Evolutionary conservation across 1,140 invertebrate species (phyloP).

Genomic region (Cydia splendana): DNA sequence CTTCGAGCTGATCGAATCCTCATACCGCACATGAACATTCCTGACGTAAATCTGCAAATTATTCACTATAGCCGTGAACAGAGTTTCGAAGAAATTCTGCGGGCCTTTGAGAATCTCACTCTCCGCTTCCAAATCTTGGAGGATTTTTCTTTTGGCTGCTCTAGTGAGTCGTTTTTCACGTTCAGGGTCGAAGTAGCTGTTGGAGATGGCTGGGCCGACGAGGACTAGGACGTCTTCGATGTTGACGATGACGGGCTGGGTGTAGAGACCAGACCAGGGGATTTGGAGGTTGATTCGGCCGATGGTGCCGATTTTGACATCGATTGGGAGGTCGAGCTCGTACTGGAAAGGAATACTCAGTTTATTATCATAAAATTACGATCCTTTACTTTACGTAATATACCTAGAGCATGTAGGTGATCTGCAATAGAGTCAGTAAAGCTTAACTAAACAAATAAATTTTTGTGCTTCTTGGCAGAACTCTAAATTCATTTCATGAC

Average conservation of each 20-base stretch:
- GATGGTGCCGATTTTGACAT: conserved; percentile 89
- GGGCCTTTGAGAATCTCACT: conserved; percentile 78
- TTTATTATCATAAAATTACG: too few species aligned
- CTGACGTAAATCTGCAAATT: conserved; percentile 90
- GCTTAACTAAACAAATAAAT: too few species aligned
- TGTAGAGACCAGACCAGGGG: conserved; percentile 88
- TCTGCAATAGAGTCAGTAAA: too few species aligned
- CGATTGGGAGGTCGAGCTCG: conserved; percentile 89
- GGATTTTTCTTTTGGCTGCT: conserved; percentile 84
- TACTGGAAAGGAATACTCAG: conserved; percentile 81
- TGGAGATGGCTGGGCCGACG: conserved; percentile 86
- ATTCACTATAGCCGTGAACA: conserved; percentile 88
- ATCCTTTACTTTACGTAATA: too few species aligned
- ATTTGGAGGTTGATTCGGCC: conserved; percentile 88
- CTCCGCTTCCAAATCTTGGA: conserved; percentile 79
- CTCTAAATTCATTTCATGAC: too few species aligned
- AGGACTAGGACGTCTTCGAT: conserved; percentile 89
- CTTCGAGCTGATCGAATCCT: conserved; percentile 86
- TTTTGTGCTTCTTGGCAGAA: too few species aligned
- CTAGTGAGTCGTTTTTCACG: conserved; percentile 86
- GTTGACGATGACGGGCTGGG: conserved; percentile 84
- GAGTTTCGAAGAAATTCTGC: conserved; percentile 85
- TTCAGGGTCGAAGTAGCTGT: conserved; percentile 86
- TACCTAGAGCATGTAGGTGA: too few species aligned
- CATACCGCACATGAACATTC: conserved; percentile 91